These are phyloP conservation scores for Hydrocynus forskahlii DNA, from an alignment of 2,797 vertebrate species.

Conservation along the genomic window DNA sequence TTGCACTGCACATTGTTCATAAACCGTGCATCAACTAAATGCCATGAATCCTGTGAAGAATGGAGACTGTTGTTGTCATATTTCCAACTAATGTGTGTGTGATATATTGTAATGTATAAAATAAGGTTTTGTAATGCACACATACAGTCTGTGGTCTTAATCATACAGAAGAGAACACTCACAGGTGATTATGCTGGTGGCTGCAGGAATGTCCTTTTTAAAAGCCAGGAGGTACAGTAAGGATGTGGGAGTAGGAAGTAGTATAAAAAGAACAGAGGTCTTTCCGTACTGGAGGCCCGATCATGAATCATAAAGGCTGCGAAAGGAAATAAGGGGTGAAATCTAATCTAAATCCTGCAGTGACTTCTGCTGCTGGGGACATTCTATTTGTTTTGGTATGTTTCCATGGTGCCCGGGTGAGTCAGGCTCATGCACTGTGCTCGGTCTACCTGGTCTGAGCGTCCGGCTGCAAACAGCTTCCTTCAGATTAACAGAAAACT, in stretches of 20 bases:
- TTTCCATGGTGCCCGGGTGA: slow-evolving; percentile 37
- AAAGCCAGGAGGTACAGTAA: not conserved
- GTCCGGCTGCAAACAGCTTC: not conserved
- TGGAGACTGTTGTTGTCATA: no score
- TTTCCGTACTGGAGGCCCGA: not conserved
- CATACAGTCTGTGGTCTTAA: no score
- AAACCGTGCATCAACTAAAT: no score
- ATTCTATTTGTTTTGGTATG: slow-evolving; percentile 37
- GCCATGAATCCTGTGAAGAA: no score
- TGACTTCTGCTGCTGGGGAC: not conserved
- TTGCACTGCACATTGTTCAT: no score
- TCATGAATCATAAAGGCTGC: not conserved
- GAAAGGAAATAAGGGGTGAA: not conserved
- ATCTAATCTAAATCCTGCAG: slow-evolving; percentile 3
- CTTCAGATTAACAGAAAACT: not conserved
- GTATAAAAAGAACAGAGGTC: not conserved
- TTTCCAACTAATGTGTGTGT: no score
- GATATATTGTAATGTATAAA: no score
- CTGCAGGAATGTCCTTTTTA: not conserved
- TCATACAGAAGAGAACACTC: no score
- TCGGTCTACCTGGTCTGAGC: slow-evolving; percentile 5
- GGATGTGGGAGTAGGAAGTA: not conserved
- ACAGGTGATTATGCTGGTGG: no score
- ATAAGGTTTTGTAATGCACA: no score
- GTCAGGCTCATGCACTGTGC: slow-evolving; percentile 9